Percentiles rank a stretch among this genome's conserved stretches.
phyloP scores from a whole-genome alignment of 1,140 invertebrate species.

The Medauroidea extradentata region DNA sequence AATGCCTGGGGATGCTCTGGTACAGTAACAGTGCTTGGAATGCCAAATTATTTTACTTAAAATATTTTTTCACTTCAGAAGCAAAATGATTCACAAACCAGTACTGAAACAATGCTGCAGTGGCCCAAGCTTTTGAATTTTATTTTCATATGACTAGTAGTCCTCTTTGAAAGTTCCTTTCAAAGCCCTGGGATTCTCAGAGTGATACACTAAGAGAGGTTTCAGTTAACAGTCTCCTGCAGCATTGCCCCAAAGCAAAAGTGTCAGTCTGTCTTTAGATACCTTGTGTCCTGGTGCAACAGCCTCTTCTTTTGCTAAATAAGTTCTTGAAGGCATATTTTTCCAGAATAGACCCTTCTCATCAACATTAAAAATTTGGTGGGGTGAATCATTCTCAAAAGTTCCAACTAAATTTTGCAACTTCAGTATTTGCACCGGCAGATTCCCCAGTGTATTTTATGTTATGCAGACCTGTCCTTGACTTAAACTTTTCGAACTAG shows the following conservation, averaged over 20 bases:
- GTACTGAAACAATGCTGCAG: constrained; percentile 36
- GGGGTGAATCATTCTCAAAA: no score
- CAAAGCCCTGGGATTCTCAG: constrained; percentile 39
- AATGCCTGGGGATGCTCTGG: constrained; percentile 33
- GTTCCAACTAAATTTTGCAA: no score
- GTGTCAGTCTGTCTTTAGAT: constrained; percentile 43
- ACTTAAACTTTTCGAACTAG: no score
- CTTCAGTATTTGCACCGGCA: no score
- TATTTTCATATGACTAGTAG: constrained; percentile 42
- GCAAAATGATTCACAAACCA: constrained; percentile 37
- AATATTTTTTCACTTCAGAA: constrained; percentile 33
- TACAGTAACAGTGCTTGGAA: constrained; percentile 44
- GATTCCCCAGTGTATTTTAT: no score
- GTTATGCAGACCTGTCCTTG: no score
- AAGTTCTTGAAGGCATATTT: no score
- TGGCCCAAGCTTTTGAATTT: constrained; percentile 44
- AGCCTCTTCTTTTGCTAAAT: no score
- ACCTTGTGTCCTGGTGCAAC: constrained; percentile 40
- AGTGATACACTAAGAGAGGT: constrained; percentile 42
- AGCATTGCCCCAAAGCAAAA: constrained; percentile 42
- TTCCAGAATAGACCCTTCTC: no score
- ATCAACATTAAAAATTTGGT: no score
- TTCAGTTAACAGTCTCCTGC: constrained; percentile 42
- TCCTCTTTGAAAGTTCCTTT: constrained; percentile 35
- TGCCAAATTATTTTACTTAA: constrained; percentile 33